Evolutionary conservation across 2,888 invertebrate species (phyloP), one percentile per base, ranked within the genome.

Genomic region (Eupithecia exiguata): DNA sequence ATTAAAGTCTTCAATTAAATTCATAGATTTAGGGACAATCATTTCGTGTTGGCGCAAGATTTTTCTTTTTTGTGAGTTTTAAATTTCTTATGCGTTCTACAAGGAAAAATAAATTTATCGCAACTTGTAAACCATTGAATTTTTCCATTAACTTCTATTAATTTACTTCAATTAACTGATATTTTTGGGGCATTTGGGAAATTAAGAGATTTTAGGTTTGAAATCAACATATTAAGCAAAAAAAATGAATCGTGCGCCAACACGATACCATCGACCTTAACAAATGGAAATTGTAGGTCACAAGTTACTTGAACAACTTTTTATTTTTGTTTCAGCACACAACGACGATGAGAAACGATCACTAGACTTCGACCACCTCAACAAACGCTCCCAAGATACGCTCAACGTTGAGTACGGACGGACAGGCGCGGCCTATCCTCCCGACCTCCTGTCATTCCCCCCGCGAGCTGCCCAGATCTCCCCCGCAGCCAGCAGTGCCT

Each of bases 401-500:
- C 89, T 95, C 80, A 93, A 95, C 85, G 86, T 92, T 69, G 94
- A 94, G 88, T 90, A 95, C 66, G 95, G 94, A n/a, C 95, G 95
- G 63, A 95, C 94, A 36, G 92, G 95, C 95, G 75, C 92, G 96
- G 96, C 96, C 35, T 96, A 97, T 86, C 97, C 97, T 35, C 98
- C 98, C 0, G 98, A 98, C 87, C 94, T 98, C 14, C 92, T 98
- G 77, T 96, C 98, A 1, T 98, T 98, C 88, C 97, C 97, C 5
- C 95, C 96, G 0, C 95, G 96, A 80, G 96, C 96, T 68, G 95
- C 95, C 0, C 97, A 97, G 84, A 96, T 97, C 71, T 97, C 97
- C 1, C 97, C 97, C 12, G 97, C 97, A 74, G 97, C 97, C 14
- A 97, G 97, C 85, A 97, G 97, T 73, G 96, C 97, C 6, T 97